phyloP scores from a whole-genome alignment of 2,113 vertebrate species.

The Phycodurus eques region DNA sequence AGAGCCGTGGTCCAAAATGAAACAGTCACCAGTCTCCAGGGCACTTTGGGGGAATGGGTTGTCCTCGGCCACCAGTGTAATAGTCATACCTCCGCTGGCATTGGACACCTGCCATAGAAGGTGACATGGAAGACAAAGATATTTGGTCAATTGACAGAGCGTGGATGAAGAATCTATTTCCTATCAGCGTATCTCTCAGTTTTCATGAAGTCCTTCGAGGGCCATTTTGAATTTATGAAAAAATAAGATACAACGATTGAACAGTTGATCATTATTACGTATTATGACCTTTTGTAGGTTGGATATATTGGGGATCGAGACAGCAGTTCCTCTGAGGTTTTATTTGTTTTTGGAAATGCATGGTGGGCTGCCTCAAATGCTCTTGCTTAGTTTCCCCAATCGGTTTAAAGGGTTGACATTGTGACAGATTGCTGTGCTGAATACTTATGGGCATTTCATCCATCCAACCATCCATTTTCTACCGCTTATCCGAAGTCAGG shows the following conservation, averaged over 20 bases:
- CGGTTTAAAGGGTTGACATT: no score
- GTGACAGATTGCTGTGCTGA: no score
- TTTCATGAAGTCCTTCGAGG: not conserved
- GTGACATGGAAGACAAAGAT: not conserved
- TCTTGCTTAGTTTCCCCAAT: no score
- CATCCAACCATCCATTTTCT: no score
- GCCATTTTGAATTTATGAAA: not conserved
- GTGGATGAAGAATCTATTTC: not conserved
- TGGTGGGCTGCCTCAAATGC: no score
- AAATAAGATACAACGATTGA: not conserved
- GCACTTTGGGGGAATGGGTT: conserved; percentile 92
- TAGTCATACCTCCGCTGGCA: conserved; percentile 79
- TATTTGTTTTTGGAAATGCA: not conserved
- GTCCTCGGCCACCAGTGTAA: conserved; percentile 89
- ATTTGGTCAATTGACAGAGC: not conserved
- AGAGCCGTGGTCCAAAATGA: conserved; percentile 91
- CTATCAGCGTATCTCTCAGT: not conserved
- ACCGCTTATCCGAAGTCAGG: no score
- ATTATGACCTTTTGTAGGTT: not conserved
- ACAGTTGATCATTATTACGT: not conserved
- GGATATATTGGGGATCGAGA: not conserved
- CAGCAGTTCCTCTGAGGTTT: not conserved
- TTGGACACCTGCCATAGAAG: conserved; percentile 82
- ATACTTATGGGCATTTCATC: no score
- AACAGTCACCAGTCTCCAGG: conserved; percentile 89